Evolutionary conservation across 2,888 invertebrate species (phyloP).

Genomic region (Hybos culiciformis): DNA sequence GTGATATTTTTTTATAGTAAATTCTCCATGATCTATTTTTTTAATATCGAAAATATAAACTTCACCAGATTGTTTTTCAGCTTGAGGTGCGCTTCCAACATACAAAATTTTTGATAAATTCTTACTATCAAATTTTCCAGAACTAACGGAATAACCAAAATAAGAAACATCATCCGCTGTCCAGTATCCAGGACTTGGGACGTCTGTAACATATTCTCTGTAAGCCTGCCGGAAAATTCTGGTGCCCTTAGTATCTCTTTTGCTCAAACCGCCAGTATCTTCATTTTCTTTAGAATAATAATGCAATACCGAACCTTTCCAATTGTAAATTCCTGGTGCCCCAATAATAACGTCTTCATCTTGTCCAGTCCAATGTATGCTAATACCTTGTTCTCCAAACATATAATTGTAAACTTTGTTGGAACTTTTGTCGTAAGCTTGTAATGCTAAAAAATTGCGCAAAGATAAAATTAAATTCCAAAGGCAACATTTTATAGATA

Average conservation of each 20-base stretch:
- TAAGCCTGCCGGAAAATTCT: not conserved
- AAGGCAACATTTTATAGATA: too few species aligned
- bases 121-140: conserved; percentile 16
- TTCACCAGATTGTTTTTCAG: conserved; percentile 17
- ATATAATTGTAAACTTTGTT: conserved; percentile 13
- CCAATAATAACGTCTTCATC: conserved; percentile 19
- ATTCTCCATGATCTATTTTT: not conserved
- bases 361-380: conserved; percentile 18
- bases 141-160: conserved; percentile 20
- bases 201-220: conserved; percentile 20
- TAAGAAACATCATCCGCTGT: conserved; percentile 22
- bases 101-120: conserved; percentile 14
- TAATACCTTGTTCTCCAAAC: conserved; percentile 18
- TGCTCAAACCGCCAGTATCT: conserved; percentile 15
- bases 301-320: conserved; percentile 14
- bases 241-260: conserved; percentile 11
- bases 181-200: conserved; percentile 27
- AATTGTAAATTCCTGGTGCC: conserved; percentile 16
- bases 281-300: conserved; percentile 6
- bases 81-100: conserved; percentile 20
- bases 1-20: conserved; percentile 9
- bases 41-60: conserved; percentile 7
- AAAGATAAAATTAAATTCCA: not conserved
- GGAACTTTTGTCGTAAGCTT: conserved; percentile 4
- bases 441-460: conserved; percentile 4